Conservation (phyloP, 2,888 invertebrate genomes). For the Mylabris sibirica region DNA sequence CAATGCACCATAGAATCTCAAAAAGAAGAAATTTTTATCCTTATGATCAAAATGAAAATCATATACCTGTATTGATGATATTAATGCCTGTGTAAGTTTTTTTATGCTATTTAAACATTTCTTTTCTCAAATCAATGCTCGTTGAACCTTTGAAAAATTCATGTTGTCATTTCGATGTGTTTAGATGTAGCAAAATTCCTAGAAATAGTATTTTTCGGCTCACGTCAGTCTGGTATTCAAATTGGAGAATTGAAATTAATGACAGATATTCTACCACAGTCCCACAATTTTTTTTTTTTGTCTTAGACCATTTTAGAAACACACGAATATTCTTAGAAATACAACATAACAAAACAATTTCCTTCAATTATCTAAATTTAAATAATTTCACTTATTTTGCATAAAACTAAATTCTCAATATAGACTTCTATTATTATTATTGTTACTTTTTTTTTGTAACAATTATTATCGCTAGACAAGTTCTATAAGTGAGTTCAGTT, state of each 20-base stretch:
- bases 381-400: neutral
- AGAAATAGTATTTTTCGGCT: neutral
- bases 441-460: neutral
- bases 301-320: neutral
- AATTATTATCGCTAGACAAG: slow-evolving; percentile 26
- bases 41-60: no score
- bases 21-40: no score
- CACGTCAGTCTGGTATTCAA: neutral
- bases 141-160: no score
- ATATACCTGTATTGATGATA: no score
- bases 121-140: no score
- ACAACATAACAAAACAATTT: neutral
- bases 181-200: neutral
- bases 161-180: no score
- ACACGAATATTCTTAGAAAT: slow-evolving; percentile 4
- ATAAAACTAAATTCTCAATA: neutral
- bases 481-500: slow-evolving; percentile 27
- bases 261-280: neutral
- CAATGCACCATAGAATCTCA: no score
- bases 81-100: no score
- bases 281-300: neutral
- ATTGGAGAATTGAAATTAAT: neutral
- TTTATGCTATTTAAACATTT: no score
- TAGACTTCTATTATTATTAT: no score
- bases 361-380: neutral